Conservation (phyloP, 2,888 invertebrate genomes). For the Anorthoa munda region DNA sequence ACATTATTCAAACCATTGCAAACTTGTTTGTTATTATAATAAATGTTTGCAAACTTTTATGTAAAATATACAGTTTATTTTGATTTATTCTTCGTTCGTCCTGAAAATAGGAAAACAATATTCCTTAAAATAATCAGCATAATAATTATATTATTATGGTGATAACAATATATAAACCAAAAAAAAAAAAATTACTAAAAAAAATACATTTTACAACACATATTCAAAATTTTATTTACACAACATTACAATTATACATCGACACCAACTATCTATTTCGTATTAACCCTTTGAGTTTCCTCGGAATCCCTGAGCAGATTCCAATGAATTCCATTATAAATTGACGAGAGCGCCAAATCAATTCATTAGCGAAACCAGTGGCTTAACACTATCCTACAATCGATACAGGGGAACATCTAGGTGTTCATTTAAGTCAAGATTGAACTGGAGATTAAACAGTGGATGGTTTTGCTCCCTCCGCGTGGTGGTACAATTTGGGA, state of each 20-base stretch:
- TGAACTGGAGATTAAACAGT: slow-evolving; percentile 87
- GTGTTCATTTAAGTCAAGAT: slow-evolving; percentile 90
- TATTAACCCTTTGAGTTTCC: slow-evolving; percentile 53
- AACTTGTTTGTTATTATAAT: background rate
- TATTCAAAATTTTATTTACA: background rate
- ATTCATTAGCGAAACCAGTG: slow-evolving; percentile 87
- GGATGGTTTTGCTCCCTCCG: slow-evolving; percentile 79
- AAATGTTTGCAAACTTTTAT: background rate
- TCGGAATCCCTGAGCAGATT: slow-evolving; percentile 54
- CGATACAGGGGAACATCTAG: slow-evolving; percentile 82
- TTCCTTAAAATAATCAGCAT: background rate
- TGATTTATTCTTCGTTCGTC: too few relatives aligned
- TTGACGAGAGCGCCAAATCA: slow-evolving; percentile 83
- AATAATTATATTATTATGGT: background rate
- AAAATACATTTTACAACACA: background rate
- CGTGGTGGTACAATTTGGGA: slow-evolving; percentile 63
- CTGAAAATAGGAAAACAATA: background rate
- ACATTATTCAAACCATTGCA: background rate
- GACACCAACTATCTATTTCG: background rate
- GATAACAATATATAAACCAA: background rate
- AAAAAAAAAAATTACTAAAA: background rate
- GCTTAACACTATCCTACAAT: slow-evolving; percentile 84
- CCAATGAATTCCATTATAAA: slow-evolving; percentile 74
- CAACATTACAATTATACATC: background rate
- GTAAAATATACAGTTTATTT: background rate